A percentile compares a stretch with the other conserved stretches of the same genome.
phyloP scores from a whole-genome alignment of 2,888 invertebrate genomes.

The Biston stratarius region DNA sequence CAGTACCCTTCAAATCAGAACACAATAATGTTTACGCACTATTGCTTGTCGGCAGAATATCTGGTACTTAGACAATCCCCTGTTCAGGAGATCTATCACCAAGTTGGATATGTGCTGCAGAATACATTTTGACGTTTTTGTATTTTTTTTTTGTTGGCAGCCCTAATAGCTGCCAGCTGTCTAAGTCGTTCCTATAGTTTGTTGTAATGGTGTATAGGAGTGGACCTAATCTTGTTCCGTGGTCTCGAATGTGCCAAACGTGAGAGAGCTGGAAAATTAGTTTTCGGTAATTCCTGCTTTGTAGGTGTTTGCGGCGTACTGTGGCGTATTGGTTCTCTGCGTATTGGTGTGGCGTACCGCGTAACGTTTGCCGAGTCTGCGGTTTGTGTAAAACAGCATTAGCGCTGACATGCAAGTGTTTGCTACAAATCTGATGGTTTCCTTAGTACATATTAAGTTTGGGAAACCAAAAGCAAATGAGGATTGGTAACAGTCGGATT shows the following conservation, averaged over 20 bases:
- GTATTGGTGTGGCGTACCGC: constrained; percentile 8
- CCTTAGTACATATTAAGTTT: constrained; percentile 7
- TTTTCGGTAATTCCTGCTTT: constrained; percentile 40
- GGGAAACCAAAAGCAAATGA: constrained; percentile 12
- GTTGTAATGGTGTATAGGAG: constrained; percentile 63
- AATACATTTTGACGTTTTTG: too few species aligned
- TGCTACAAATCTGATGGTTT: constrained; percentile 7
- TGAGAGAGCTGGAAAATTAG: constrained; percentile 60
- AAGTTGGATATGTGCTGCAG: too few species aligned
- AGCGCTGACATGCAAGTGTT: constrained; percentile 8
- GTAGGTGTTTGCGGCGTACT: constrained; percentile 19
- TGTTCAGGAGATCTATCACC: too few species aligned
- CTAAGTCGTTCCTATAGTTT: constrained; percentile 57
- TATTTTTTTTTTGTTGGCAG: constrained; percentile 27
- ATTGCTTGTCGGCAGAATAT: too few species aligned
- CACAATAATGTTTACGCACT: too few species aligned
- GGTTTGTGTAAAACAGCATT: constrained; percentile 24
- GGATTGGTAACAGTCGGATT: not conserved
- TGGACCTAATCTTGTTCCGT: constrained; percentile 69
- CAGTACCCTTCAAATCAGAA: too few species aligned
- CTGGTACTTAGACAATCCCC: too few species aligned
- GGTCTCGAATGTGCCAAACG: constrained; percentile 65
- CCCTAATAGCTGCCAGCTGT: constrained; percentile 49
- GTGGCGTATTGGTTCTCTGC: not conserved
- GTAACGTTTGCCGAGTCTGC: constrained; percentile 12